Evolutionary conservation across 2,797 vertebrate species (phyloP).

Genomic region (Rhinella marina): DNA sequence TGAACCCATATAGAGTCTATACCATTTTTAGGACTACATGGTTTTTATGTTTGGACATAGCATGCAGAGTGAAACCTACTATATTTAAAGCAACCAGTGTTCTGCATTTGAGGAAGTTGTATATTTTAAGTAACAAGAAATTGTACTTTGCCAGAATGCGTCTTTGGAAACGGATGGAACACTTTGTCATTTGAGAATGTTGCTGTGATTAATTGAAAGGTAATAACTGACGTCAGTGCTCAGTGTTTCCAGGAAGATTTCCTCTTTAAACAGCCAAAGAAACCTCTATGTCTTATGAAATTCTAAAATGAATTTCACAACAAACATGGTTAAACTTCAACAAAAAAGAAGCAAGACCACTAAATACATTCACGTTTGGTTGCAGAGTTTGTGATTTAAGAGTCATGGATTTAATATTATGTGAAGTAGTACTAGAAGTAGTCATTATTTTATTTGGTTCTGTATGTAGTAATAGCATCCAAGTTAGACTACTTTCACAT

Average conservation of each 20-base stretch:
- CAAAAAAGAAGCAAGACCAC: not conserved
- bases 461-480: too few species aligned
- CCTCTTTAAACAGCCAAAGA: not conserved
- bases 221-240: not conserved
- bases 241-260: not conserved
- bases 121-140: not conserved
- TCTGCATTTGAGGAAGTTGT: not conserved
- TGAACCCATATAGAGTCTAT: too few species aligned
- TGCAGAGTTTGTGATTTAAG: too few species aligned
- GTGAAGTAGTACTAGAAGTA: too few species aligned
- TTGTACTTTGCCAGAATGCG: not conserved
- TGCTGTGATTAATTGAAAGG: not conserved
- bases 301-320: not conserved
- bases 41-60: too few species aligned
- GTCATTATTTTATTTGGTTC: too few species aligned
- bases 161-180: not conserved
- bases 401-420: too few species aligned
- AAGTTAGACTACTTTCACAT: too few species aligned
- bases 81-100: not conserved
- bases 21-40: too few species aligned
- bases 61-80: too few species aligned
- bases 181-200: not conserved
- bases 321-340: not conserved
- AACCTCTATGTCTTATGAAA: not conserved
- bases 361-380: not conserved